These are phyloP conservation scores for Masnerella sp. DNA, from an alignment of 2,888 invertebrate species.

Conservation along the genomic window DNA sequence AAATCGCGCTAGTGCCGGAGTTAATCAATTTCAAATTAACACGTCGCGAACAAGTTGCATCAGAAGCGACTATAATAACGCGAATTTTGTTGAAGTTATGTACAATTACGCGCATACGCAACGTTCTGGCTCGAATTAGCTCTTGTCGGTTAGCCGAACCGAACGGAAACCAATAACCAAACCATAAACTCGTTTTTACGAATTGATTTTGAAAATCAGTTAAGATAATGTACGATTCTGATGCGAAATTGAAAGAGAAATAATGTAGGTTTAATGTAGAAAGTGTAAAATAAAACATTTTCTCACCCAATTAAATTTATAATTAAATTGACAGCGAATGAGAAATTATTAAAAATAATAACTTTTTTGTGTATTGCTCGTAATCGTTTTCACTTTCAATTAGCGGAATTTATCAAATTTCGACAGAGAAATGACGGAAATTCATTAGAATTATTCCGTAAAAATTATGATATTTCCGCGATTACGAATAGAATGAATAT, in stretches of 20 bases:
- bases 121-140: conserved; percentile 22
- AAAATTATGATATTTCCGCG: too few relatives aligned
- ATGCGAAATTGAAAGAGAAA: too few relatives aligned
- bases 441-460: too few relatives aligned
- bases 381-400: too few relatives aligned
- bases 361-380: too few relatives aligned
- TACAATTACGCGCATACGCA: conserved; percentile 24
- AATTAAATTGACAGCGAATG: background rate
- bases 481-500: too few relatives aligned
- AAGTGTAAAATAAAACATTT: too few relatives aligned
- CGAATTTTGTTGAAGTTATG: conserved; percentile 27
- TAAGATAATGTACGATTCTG: background rate
- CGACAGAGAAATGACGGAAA: too few relatives aligned
- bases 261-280: too few relatives aligned
- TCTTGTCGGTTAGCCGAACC: conserved; percentile 17
- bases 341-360: background rate
- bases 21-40: conserved; percentile 45
- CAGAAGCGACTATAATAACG: conserved; percentile 31
- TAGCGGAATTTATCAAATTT: too few relatives aligned
- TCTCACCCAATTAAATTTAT: too few relatives aligned
- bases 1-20: conserved; percentile 8
- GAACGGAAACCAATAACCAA: conserved; percentile 21
- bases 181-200: conserved; percentile 2
- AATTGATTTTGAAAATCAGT: background rate
- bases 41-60: conserved; percentile 24